These are phyloP conservation scores for Conchocele bisecta DNA, from an alignment of 2,888 invertebrate genomes.

Conservation along the genomic window DNA sequence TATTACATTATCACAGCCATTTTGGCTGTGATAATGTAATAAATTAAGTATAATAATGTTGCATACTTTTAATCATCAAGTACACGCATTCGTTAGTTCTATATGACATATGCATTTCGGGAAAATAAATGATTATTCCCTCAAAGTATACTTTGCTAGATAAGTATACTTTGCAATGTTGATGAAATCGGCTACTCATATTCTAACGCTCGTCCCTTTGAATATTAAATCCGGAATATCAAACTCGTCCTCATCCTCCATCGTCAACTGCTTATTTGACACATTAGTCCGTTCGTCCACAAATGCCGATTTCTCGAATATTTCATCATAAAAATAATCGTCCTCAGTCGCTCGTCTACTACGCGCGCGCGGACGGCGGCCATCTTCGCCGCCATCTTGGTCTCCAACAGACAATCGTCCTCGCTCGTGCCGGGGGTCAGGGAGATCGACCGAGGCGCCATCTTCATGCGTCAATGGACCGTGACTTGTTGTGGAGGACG, in stretches of 20 bases:
- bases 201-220: no score
- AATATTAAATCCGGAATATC: constrained; percentile 52
- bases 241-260: constrained; percentile 30
- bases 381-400: constrained; percentile 55
- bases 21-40: no score
- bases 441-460: constrained; percentile 19
- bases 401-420: constrained; percentile 61
- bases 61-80: no score
- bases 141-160: no score
- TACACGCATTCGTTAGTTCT: no score
- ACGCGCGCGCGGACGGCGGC: constrained; percentile 15
- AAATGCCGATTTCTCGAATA: constrained; percentile 65
- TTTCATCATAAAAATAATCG: constrained; percentile 65
- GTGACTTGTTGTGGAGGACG: constrained; percentile 30
- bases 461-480: constrained; percentile 33
- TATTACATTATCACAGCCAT: no score
- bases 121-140: no score
- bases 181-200: no score
- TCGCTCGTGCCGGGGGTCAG: constrained; percentile 33
- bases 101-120: no score
- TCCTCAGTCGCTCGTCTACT: constrained; percentile 26
- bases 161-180: no score
- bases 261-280: constrained; percentile 49
- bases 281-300: constrained; percentile 53
- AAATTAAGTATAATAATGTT: no score